Percentiles rank a stretch among this genome's conserved stretches.
phyloP scores from a whole-genome alignment of 2,888 invertebrate species.

The Iselma pallidipennis region DNA sequence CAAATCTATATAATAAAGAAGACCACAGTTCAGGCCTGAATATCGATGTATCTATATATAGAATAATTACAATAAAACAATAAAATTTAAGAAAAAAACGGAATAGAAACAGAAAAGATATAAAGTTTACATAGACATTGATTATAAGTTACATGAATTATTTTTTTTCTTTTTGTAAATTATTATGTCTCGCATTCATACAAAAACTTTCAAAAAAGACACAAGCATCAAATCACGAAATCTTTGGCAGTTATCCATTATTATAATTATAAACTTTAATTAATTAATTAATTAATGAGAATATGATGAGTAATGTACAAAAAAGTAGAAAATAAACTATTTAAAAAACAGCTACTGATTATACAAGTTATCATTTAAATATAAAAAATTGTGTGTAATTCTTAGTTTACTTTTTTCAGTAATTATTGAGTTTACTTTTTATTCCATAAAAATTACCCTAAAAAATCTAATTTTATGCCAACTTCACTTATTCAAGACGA shows the following conservation, averaged over 20 bases:
- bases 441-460: slow-evolving; percentile 22
- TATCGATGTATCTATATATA: slow-evolving; percentile 38
- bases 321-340: slow-evolving; percentile 6
- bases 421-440: slow-evolving; percentile 9
- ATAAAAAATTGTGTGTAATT: slow-evolving; percentile 20
- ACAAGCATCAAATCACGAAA: slow-evolving; percentile 37
- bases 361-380: slow-evolving; percentile 9
- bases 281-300: slow-evolving; percentile 11
- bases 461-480: slow-evolving; percentile 17
- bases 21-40: slow-evolving; percentile 33
- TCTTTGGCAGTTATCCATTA: slow-evolving; percentile 46
- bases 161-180: slow-evolving; percentile 24
- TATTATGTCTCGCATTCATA: not conserved
- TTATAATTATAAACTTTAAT: slow-evolving; percentile 10
- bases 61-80: slow-evolving; percentile 26
- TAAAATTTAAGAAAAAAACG: slow-evolving; percentile 17
- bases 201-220: not conserved
- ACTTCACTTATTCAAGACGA: too few species aligned
- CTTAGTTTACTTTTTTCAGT: too few species aligned
- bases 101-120: not conserved
- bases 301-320: slow-evolving; percentile 7
- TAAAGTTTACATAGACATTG: slow-evolving; percentile 21
- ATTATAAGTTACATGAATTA: slow-evolving; percentile 25
- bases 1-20: slow-evolving; percentile 10
- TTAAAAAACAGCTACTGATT: slow-evolving; percentile 24